Percentiles rank a stretch among this genome's conserved stretches.
phyloP scores from a whole-genome alignment of 2,113 vertebrate genomes.

The Sorex fumeus region DNA sequence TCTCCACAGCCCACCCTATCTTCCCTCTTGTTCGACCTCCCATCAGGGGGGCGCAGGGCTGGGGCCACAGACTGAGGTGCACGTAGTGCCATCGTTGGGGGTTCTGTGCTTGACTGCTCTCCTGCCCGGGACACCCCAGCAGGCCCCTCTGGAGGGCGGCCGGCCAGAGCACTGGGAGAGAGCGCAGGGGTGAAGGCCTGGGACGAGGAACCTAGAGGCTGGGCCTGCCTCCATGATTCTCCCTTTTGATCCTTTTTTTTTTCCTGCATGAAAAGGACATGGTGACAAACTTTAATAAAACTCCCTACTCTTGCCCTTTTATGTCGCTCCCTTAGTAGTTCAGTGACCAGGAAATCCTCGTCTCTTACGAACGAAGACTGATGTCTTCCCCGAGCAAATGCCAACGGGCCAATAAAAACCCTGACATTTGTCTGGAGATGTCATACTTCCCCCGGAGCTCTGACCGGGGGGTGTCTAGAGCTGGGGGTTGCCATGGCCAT shows the following conservation, averaged over 20 bases:
- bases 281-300: neutral
- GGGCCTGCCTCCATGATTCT: neutral
- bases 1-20: neutral
- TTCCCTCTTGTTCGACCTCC: neutral
- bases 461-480: neutral
- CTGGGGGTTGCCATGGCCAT: neutral
- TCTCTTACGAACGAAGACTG: neutral
- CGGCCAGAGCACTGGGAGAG: neutral
- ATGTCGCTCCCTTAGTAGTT: neutral
- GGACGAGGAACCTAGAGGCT: neutral
- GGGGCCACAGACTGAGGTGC: too few relatives aligned
- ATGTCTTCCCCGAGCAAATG: slow-evolving; percentile 17
- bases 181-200: neutral
- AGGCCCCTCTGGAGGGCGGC: neutral
- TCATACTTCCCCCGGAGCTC: too few relatives aligned
- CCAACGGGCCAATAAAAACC: slow-evolving; percentile 4
- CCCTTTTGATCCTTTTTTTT: neutral
- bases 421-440: too few relatives aligned
- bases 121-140: too few relatives aligned
- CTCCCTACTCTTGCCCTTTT: neutral
- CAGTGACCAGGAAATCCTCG: slow-evolving; percentile 2
- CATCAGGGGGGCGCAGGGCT: neutral
- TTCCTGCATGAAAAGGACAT: neutral
- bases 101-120: too few relatives aligned
- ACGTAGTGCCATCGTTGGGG: too few relatives aligned